Evolutionary conservation across 2,113 vertebrate genomes (phyloP).

Genomic region (Eurypyga helias): DNA sequence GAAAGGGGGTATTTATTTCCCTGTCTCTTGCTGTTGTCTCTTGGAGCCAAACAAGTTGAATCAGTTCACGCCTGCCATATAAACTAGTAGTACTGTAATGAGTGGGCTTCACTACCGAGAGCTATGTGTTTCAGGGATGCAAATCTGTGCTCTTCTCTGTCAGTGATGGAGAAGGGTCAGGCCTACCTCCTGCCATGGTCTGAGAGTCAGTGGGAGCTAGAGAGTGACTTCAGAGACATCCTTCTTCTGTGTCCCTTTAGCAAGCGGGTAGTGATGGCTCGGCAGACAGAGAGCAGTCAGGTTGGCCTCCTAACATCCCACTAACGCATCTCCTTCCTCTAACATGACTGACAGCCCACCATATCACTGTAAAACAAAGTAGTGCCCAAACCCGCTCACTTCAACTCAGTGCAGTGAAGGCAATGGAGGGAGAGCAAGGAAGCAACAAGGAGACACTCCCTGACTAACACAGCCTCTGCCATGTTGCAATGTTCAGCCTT

Average conservation of each 20-base stretch:
- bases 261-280: background rate
- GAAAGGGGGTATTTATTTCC: conserved; percentile 26
- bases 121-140: background rate
- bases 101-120: background rate
- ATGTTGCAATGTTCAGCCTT: background rate
- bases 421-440: background rate
- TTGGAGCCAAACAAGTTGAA: background rate
- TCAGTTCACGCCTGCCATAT: conserved; percentile 17
- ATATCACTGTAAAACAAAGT: background rate
- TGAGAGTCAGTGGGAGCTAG: background rate
- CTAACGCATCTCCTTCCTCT: background rate
- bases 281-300: background rate
- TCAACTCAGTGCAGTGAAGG: background rate
- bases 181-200: background rate
- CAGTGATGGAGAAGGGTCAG: background rate
- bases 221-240: background rate
- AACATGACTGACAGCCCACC: background rate
- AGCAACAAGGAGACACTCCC: fast-evolving
- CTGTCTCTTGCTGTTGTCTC: conserved; percentile 45
- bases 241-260: background rate
- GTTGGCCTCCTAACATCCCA: background rate
- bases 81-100: background rate
- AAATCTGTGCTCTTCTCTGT: background rate
- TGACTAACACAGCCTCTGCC: background rate
- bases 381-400: background rate